These are phyloP conservation scores for Aethes cnicana DNA, from an alignment of 2,888 invertebrate species.

Conservation along the genomic window DNA sequence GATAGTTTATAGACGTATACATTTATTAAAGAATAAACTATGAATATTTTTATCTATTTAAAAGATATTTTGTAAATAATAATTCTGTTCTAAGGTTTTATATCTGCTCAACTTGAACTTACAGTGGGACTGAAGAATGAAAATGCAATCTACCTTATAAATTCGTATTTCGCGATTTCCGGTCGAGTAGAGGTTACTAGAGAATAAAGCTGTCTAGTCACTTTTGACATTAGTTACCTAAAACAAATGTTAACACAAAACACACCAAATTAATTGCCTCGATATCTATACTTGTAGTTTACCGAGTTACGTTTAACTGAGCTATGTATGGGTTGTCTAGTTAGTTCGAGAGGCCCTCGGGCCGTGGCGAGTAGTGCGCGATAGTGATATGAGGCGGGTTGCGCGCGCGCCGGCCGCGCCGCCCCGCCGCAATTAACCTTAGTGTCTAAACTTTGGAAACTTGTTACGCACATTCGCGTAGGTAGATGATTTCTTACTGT, in stretches of 20 bases:
- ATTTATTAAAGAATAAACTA: constrained; percentile 55
- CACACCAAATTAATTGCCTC: constrained; percentile 32
- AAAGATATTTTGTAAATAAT: constrained; percentile 76
- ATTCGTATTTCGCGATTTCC: constrained; percentile 41
- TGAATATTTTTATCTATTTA: constrained; percentile 65
- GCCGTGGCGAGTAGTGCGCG: neutral
- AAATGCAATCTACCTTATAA: constrained; percentile 39
- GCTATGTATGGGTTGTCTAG: constrained; percentile 4
- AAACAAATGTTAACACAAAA: constrained; percentile 28
- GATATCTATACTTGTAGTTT: constrained; percentile 21
- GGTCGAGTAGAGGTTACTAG: constrained; percentile 40
- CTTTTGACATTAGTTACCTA: constrained; percentile 33
- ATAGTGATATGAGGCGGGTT: constrained; percentile 21
- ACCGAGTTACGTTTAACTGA: constrained; percentile 4
- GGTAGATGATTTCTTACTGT: constrained; percentile 76
- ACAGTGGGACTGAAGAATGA: constrained; percentile 64
- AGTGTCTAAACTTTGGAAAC: constrained; percentile 59
- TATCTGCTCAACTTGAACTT: constrained; percentile 79
- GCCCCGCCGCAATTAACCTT: constrained; percentile 39
- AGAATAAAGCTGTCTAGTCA: constrained; percentile 36
- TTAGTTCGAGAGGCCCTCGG: neutral
- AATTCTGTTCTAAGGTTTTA: constrained; percentile 76
- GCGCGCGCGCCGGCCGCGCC: neutral
- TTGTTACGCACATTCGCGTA: constrained; percentile 79
- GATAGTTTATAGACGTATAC: constrained; percentile 71